phyloP scores from a whole-genome alignment of 1,140 invertebrate genomes.

The Drosophila navojoa region DNA sequence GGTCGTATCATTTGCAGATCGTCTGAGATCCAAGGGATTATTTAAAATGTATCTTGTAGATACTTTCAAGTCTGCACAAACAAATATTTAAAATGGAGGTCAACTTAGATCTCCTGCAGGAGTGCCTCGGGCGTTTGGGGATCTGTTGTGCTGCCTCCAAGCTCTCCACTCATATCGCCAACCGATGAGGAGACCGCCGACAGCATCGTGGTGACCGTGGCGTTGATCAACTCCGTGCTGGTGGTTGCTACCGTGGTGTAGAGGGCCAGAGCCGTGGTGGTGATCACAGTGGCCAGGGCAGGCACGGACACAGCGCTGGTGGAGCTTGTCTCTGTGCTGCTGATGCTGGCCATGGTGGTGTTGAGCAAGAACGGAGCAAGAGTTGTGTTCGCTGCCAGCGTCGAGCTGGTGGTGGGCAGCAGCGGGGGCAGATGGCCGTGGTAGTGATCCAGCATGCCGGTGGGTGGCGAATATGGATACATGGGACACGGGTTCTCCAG shows the following conservation, averaged over 20 bases:
- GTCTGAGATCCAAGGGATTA: not conserved
- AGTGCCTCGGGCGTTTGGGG: conserved; percentile 75
- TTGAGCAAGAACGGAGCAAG: conserved; percentile 65
- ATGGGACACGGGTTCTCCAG: conserved; percentile 83
- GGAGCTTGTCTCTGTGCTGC: conserved; percentile 45
- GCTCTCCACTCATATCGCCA: conserved; percentile 70
- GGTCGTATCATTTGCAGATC: not conserved
- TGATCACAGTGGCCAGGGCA: conserved; percentile 66
- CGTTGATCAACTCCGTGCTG: conserved; percentile 66
- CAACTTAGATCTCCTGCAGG: conserved; percentile 74
- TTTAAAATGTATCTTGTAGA: conserved; percentile 30
- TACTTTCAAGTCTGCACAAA: conserved; percentile 8
- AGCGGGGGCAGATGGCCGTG: conserved; percentile 50
- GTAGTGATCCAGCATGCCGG: conserved; percentile 55
- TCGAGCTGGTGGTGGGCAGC: conserved; percentile 53
- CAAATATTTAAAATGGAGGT: not conserved
- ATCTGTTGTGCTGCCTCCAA: conserved; percentile 71
- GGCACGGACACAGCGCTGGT: conserved; percentile 41
- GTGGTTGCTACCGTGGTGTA: conserved; percentile 61
- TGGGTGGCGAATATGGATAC: conserved; percentile 69
- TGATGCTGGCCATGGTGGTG: conserved; percentile 55
- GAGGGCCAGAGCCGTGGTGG: conserved; percentile 68
- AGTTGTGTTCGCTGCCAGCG: conserved; percentile 42
- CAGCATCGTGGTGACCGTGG: conserved; percentile 63
- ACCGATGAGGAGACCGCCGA: conserved; percentile 67